These are phyloP conservation scores for Drosophila lacicola DNA, from an alignment of 2,888 invertebrate genomes.

Conservation along the genomic window DNA sequence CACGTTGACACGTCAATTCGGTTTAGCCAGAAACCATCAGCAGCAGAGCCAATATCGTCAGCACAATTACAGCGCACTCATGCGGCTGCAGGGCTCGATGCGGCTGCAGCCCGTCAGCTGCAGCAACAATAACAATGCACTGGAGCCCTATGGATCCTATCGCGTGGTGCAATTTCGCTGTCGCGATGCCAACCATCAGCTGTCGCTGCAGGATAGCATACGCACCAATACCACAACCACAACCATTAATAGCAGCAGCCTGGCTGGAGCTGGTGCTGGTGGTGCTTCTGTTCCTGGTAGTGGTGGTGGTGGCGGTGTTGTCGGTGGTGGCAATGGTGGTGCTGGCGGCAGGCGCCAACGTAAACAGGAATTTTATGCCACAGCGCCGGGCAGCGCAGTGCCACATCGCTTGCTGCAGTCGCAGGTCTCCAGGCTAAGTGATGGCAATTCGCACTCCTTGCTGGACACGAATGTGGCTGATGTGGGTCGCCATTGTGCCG, in stretches of 20 bases:
- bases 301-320: constrained; percentile 30
- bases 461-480: constrained; percentile 72
- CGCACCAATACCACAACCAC: constrained; percentile 82
- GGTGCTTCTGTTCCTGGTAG: neutral
- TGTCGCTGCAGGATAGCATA: constrained; percentile 84
- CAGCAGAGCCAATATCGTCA: constrained; percentile 77
- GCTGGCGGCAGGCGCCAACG: constrained; percentile 52
- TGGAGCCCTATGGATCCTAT: constrained; percentile 82
- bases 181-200: constrained; percentile 83
- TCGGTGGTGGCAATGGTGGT: constrained; percentile 37
- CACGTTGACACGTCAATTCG: constrained; percentile 84
- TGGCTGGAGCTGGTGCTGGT: constrained; percentile 14
- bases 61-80: constrained; percentile 84
- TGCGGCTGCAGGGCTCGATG: constrained; percentile 84
- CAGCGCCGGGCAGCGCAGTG: constrained; percentile 45
- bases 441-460: constrained; percentile 69
- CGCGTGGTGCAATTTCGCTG: constrained; percentile 84
- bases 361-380: constrained; percentile 74
- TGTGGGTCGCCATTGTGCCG: constrained; percentile 26
- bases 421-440: constrained; percentile 78
- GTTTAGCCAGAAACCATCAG: constrained; percentile 73
- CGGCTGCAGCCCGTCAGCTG: constrained; percentile 83
- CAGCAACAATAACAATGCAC: constrained; percentile 84
- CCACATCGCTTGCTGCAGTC: constrained; percentile 79
- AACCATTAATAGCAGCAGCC: constrained; percentile 70